Base-by-base conservation (phyloP, 2,797 vertebrate species). In the Aplochiton taeniatus region DNA sequence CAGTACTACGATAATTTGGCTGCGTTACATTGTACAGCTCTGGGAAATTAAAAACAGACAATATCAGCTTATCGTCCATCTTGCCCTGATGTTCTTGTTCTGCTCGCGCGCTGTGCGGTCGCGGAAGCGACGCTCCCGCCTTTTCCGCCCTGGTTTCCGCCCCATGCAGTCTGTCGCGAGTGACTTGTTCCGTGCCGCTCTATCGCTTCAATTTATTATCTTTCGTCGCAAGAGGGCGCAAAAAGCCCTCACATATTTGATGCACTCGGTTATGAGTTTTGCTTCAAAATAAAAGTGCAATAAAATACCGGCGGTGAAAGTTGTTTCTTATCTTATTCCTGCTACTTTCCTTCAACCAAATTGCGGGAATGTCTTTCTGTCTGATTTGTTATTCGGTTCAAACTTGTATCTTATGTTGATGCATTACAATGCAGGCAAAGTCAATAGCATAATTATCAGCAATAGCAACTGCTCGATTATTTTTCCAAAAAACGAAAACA, bases 1-100 rank as follows among this genome's bases (percentile, higher is more conserved):
- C 89, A 0, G 84, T 84, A 57, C 86, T 89, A 46, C 90, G 88
- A 70, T 91, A 90, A 54, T 85, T 86, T 14, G 85, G 77, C 17
- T 89, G 74, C 69, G 88, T 87, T 48, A 80, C 82, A 66, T 92
- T 88, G 59, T 90, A 91, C 0, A 92, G 87, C 79, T 90, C 85
- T 1, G 90, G 90, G 61, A 76, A 85, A 67, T 85, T 83, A 82
- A 78, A 90, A 11, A 92, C 89, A 18, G 83, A 63, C 72, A 85
- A 82, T 79, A 92, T 90, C 71, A 91, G 88, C 81, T 88, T 90
- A 73, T 91, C 89, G 82, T 89, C 88, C 90, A 91, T 91, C 76
- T 91, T 89, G 78, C 74, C 65, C 49, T 20, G 47, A 53, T 46
- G 76, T 14, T 49, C 12, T 18, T 31, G 54, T 44, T 31, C 31